A percentile compares a stretch with the other conserved stretches of the same genome.
These are phyloP conservation scores for Cynoglossus semilaevis DNA, from an alignment of 2,113 vertebrate genomes.

Conservation along the genomic window DNA sequence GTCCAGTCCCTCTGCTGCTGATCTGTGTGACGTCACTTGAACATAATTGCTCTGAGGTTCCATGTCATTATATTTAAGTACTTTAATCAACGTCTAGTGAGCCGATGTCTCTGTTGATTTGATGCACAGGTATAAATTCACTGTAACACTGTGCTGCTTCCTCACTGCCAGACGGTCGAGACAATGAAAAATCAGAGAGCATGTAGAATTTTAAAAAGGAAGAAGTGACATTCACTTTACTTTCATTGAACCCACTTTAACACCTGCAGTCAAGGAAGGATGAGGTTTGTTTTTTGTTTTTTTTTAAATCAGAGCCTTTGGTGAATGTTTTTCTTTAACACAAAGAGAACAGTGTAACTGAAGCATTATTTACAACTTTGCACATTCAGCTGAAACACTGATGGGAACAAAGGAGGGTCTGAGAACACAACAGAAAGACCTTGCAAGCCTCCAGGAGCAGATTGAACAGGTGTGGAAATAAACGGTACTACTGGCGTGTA, in stretches of 20 bases:
- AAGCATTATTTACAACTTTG: constrained; percentile 76
- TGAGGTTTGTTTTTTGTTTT: background rate
- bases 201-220: background rate
- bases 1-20: too few relatives aligned
- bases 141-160: background rate
- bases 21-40: too few relatives aligned
- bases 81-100: too few relatives aligned
- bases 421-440: constrained; percentile 47
- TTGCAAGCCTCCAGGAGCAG: constrained; percentile 58
- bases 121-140: background rate
- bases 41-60: too few relatives aligned
- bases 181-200: constrained; percentile 1
- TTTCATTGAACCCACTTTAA: constrained; percentile 6
- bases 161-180: background rate
- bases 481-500: constrained; percentile 11
- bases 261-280: background rate
- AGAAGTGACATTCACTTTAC: constrained; percentile 1
- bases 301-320: constrained; percentile 58
- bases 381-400: constrained; percentile 82
- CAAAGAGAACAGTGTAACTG: constrained; percentile 73
- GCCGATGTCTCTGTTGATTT: background rate
- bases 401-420: constrained; percentile 65
- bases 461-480: constrained; percentile 22
- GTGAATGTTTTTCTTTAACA: constrained; percentile 85
- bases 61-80: too few relatives aligned